Conservation (phyloP, 2,888 invertebrate genomes). For the Dendrolimus houi region DNA sequence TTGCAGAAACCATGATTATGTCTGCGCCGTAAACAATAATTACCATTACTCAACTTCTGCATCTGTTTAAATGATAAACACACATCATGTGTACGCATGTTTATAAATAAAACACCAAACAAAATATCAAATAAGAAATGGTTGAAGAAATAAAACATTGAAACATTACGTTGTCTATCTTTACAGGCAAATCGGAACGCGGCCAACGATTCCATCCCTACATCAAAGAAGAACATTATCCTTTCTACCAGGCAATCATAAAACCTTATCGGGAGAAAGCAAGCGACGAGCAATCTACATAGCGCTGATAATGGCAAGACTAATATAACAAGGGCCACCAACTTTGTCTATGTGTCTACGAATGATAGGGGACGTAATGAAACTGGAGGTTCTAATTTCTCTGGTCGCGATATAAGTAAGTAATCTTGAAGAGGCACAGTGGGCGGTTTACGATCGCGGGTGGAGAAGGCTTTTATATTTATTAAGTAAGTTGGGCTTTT, state of each 20-base stretch:
- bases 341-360: constrained; percentile 25
- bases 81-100: neutral
- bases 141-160: constrained; percentile 27
- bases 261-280: constrained; percentile 71
- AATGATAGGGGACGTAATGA: constrained; percentile 40
- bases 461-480: constrained; percentile 76
- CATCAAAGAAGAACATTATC: constrained; percentile 71
- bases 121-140: constrained; percentile 13
- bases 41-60: too few species aligned
- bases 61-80: too few species aligned
- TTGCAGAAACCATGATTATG: too few species aligned
- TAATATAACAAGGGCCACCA: constrained; percentile 32
- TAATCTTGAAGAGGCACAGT: constrained; percentile 69
- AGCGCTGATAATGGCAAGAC: constrained; percentile 69
- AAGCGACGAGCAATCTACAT: constrained; percentile 71
- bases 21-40: too few species aligned
- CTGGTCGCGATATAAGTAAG: constrained; percentile 64
- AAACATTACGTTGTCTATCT: constrained; percentile 50
- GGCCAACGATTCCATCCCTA: constrained; percentile 49
- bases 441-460: constrained; percentile 69
- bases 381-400: constrained; percentile 40
- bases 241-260: constrained; percentile 64
- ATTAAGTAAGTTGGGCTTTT: constrained; percentile 77
- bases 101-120: constrained; percentile 12
- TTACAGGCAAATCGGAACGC: constrained; percentile 48